These are phyloP conservation scores for Rhinogobius similis DNA, from an alignment of 2,113 vertebrate genomes.

Conservation along the genomic window DNA sequence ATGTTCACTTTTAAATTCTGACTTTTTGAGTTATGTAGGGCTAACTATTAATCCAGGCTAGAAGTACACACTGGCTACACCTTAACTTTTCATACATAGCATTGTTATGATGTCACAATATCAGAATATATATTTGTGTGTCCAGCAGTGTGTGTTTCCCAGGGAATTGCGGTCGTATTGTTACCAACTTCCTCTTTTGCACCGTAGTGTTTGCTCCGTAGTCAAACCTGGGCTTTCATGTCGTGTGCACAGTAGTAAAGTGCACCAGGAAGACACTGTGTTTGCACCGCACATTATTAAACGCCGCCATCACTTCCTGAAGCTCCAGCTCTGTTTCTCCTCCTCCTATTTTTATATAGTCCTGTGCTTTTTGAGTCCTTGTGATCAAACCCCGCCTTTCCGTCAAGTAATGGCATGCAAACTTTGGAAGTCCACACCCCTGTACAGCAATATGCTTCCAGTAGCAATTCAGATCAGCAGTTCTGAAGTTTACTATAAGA, in stretches of 20 bases:
- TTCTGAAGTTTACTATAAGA: conserved; percentile 10
- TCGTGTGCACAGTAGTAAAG: background rate
- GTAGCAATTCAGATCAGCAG: conserved; percentile 25
- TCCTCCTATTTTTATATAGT: conserved; percentile 23
- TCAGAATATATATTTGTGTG: background rate
- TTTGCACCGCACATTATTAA: conserved; percentile 45
- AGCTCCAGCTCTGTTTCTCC: background rate
- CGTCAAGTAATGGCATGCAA: conserved; percentile 73
- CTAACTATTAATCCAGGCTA: background rate
- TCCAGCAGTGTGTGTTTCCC: conserved; percentile 20
- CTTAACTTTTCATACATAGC: background rate
- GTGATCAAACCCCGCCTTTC: conserved; percentile 57
- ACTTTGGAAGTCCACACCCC: conserved; percentile 60
- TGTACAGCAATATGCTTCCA: conserved; percentile 36
- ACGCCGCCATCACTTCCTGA: conserved; percentile 31
- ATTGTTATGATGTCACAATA: background rate
- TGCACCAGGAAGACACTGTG: conserved; percentile 52
- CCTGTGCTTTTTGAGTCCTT: conserved; percentile 23
- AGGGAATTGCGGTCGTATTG: conserved; percentile 23
- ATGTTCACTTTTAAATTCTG: too few species aligned
- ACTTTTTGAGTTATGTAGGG: background rate
- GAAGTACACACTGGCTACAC: background rate
- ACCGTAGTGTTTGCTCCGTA: background rate
- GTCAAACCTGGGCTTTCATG: background rate
- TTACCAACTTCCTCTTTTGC: conserved; percentile 54